Base-by-base conservation (phyloP, 23 tunicate genomes). In the Halocynthia roretzi region DNA sequence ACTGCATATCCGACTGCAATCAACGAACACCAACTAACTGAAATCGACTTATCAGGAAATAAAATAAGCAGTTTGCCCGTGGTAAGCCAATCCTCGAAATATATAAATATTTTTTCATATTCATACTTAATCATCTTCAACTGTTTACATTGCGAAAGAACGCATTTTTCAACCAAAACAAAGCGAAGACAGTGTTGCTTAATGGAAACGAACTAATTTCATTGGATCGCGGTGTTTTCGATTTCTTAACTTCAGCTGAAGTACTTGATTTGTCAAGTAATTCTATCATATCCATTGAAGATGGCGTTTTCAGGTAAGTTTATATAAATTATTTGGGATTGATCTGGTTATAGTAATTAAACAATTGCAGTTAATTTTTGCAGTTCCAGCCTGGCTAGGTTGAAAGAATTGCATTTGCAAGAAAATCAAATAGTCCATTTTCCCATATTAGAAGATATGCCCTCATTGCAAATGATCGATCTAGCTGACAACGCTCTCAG, bases 231-330 rank as follows among this genome's bases (percentile, higher is more conserved):
- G 82, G 72, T 10, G 71, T 77, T 10, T 77, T 77, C 66, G 82
- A 77, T 63, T 55, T 64, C n/a, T 48, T 77, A 72, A 50, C 53
- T 10, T n/a, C 56, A 48, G 44, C 61, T 4, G 82, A 77, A 51
- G 66, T 72, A 8, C 71, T 77, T 11, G 51, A 65, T 77, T 50
- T 77, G 12, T 50, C 67, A 62, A 77, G 53, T 62, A 77, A 77
- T 60, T 71, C 51, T 12, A 77, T 77, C 22, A 72, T 64, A 49
- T 40, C 50, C 7, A 65, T 77, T 51, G 82, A 77, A 62, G 71
- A 60, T 10, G 58, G 58, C 7, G 82, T 77, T 50, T 77, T 77
- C 52, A 65, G 61, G 82, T 77, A 44, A 63, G 82, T 53, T n/a
- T 22, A 22, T 9, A 19, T 40, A 11, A 11, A 18, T 11, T 2